Base-by-base conservation (phyloP, 2,113 vertebrate species). In the Anas platyrhynchos region DNA sequence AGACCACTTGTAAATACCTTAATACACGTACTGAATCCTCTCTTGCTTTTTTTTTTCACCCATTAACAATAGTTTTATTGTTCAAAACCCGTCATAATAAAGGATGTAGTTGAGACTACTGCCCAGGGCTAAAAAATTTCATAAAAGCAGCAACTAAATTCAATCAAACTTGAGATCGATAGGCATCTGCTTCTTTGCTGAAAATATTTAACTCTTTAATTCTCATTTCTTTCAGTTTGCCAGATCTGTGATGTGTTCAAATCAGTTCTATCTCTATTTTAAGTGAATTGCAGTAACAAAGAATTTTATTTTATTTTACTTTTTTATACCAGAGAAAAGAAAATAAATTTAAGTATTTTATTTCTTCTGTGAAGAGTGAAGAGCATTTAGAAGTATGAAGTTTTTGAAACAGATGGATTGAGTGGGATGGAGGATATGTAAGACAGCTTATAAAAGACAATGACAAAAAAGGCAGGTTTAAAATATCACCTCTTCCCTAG, bases 61-160 rank as follows among this genome's bases (percentile, higher is more conserved):
- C 79, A 92, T 97, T 97, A 97, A 82, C 75, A 97, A 75, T 68
- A 86, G 32, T 32, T 91, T 8, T 74, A 31, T 32, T 92, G 50
- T 94, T 97, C 54, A 77, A 96, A 88, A 95, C 94, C 54, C 65
- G 84, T 67, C n/a, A 92, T 91, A 97, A 89, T 93, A 97, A 96
- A 95, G 26, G 16, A 83, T 66, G 36, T 91, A 92, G 71, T 94
- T 50, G 16, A 97, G 88, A 97, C 44, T 89, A 93, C 31, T 77
- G 79, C 92, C 32, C 6, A 97, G 61, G 93, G 89, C 65, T 93
- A 96, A 96, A 76, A 95, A 74, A 97, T 95, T 95, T 97, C 86
- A 95, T 92, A 95, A 95, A 95, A 92, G 16, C 43, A 88, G 13
- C 50, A 91, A 95, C 48, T 95, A 93, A 96, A 96, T 83, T 95